A percentile compares a stretch with the other conserved stretches of the same genome.
Evolutionary conservation across 1,140 invertebrate genomes (phyloP).

Genomic region (Euura lappo): DNA sequence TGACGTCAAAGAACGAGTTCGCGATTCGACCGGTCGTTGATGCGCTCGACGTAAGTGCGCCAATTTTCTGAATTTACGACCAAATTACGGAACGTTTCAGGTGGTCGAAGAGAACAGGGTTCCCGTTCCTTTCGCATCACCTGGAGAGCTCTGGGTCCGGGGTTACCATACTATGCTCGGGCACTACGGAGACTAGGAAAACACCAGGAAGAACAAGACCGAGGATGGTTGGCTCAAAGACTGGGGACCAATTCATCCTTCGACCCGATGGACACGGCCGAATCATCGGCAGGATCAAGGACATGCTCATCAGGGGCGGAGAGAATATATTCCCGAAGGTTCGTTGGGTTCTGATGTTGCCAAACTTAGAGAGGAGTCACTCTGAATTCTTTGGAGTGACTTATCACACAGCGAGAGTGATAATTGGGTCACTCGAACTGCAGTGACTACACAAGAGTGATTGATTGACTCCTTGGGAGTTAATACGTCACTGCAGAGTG

Average conservation of each 20-base stretch:
- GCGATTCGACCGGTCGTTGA: slow-evolving; percentile 45
- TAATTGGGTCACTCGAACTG: too few species aligned
- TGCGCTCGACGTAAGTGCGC: not conserved
- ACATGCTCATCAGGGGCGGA: too few species aligned
- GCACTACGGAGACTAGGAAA: slow-evolving; percentile 85
- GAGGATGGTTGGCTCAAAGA: slow-evolving; percentile 84
- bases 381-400: too few species aligned
- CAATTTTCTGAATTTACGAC: too few species aligned
- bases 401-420: too few species aligned
- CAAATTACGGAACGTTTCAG: slow-evolving; percentile 39
- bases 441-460: too few species aligned
- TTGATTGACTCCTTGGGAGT: too few species aligned
- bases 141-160: slow-evolving; percentile 84
- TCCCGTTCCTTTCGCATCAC: slow-evolving; percentile 74
- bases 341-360: too few species aligned
- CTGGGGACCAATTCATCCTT: slow-evolving; percentile 85
- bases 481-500: too few species aligned
- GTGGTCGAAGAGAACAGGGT: slow-evolving; percentile 75
- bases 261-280: slow-evolving; percentile 77
- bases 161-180: too few species aligned
- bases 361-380: too few species aligned
- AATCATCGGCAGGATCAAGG: slow-evolving; percentile 82
- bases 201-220: slow-evolving; percentile 76
- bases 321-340: too few species aligned
- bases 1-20: not conserved